Evolutionary conservation across 2,888 invertebrate genomes (phyloP).

Genomic region (Emmelina monodactyla): DNA sequence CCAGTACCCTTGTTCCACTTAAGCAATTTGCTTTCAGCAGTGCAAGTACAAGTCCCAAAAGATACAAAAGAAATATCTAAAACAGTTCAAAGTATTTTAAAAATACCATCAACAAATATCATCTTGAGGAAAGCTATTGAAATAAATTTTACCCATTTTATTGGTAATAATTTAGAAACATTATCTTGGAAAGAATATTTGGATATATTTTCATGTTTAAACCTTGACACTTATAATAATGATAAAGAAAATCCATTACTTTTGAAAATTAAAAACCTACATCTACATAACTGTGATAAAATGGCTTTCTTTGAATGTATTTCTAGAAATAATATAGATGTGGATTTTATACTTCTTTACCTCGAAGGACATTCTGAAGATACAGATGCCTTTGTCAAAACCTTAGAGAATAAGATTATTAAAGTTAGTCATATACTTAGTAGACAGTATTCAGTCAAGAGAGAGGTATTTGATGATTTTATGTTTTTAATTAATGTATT

Average conservation of each 20-base stretch:
- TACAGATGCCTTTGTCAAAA: slow-evolving; percentile 20
- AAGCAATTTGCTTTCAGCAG: slow-evolving; percentile 26
- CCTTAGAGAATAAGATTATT: slow-evolving; percentile 25
- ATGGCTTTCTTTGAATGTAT: slow-evolving; percentile 22
- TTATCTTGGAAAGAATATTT: slow-evolving; percentile 29
- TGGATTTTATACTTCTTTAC: slow-evolving; percentile 32
- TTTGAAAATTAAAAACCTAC: slow-evolving; percentile 18
- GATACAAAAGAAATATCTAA: slow-evolving; percentile 15
- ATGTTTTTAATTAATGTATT: slow-evolving; percentile 27
- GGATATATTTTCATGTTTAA: slow-evolving; percentile 24
- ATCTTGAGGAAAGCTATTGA: slow-evolving; percentile 36
- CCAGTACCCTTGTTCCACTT: slow-evolving; percentile 44
- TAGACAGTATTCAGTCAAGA: slow-evolving; percentile 38
- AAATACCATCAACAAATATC: slow-evolving; percentile 42
- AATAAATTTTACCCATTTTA: slow-evolving; percentile 30
- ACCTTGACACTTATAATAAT: slow-evolving; percentile 18
- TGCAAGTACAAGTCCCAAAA: slow-evolving; percentile 15
- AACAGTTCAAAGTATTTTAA: slow-evolving; percentile 28
- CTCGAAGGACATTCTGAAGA: slow-evolving; percentile 25
- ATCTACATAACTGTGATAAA: slow-evolving; percentile 20
- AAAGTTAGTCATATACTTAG: slow-evolving; percentile 26
- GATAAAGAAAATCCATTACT: slow-evolving; percentile 20
- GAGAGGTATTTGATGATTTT: slow-evolving; percentile 29
- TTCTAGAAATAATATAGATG: slow-evolving; percentile 21
- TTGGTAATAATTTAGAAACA: slow-evolving; percentile 27